Evolutionary conservation across 2,797 vertebrate species (phyloP).

Genomic region (Myiotriccus ornatus): DNA sequence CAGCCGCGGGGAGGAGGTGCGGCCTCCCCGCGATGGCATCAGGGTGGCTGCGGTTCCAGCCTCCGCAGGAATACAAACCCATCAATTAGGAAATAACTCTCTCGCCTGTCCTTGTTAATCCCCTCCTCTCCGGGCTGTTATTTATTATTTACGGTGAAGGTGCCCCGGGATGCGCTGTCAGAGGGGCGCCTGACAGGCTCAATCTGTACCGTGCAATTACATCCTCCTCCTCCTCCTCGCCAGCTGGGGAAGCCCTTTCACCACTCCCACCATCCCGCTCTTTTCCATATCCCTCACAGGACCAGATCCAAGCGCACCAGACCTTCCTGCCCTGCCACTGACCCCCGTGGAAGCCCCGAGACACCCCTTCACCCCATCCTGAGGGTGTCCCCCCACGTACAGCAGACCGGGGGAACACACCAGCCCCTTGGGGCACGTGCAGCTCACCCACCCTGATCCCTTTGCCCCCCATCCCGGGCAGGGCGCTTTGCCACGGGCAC

Average conservation of each 20-base stretch:
- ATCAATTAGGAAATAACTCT: slow-evolving; percentile 29
- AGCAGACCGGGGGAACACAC: background rate
- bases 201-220: background rate
- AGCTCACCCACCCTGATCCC: background rate
- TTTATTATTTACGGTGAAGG: slow-evolving; percentile 22
- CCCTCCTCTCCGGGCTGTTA: slow-evolving; percentile 27
- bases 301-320: background rate
- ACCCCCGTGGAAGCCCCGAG: background rate
- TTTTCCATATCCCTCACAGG: background rate
- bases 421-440: background rate
- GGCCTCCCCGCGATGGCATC: background rate
- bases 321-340: background rate
- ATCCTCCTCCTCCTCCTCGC: slow-evolving; percentile 10
- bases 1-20: background rate
- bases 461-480: background rate
- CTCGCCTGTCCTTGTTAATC: slow-evolving; percentile 26
- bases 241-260: slow-evolving; percentile 40
- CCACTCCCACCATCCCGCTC: background rate
- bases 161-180: background rate
- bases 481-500: background rate
- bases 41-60: background rate
- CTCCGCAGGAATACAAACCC: slow-evolving; percentile 5
- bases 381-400: background rate
- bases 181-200: slow-evolving; percentile 12
- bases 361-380: too few species aligned